Evolutionary conservation across 2,113 vertebrate species (phyloP).

Genomic region (Hippoglossus stenolepis): DNA sequence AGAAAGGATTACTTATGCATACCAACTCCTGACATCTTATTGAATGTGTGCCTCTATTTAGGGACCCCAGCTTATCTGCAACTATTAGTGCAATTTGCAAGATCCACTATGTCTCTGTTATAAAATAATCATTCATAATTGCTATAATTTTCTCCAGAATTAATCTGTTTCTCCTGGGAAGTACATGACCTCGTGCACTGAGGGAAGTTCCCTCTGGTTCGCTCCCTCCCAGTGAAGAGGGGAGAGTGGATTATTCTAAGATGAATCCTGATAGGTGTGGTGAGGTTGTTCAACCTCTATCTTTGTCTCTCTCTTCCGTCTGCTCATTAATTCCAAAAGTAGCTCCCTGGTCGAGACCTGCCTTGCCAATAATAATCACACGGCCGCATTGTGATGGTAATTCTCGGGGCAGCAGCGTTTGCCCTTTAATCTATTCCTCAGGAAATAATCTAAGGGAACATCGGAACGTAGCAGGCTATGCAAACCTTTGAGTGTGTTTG

Average conservation of each 20-base stretch:
- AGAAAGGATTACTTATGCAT: constrained; percentile 61
- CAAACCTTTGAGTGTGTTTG: background rate
- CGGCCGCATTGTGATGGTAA: constrained; percentile 50
- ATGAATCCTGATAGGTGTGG: constrained; percentile 32
- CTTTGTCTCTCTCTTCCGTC: constrained; percentile 9
- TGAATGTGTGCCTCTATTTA: constrained; percentile 42
- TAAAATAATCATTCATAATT: constrained; percentile 47
- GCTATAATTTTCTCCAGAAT: constrained; percentile 21
- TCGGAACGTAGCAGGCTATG: background rate
- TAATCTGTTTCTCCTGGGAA: constrained; percentile 28
- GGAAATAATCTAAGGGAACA: constrained; percentile 17
- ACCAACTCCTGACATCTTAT: constrained; percentile 38
- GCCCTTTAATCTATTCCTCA: constrained; percentile 57
- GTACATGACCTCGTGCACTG: constrained; percentile 1
- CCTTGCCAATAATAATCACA: constrained; percentile 51
- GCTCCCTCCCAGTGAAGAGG: background rate
- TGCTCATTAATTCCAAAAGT: constrained; percentile 47
- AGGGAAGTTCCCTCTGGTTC: constrained; percentile 14
- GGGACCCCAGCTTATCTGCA: constrained; percentile 37
- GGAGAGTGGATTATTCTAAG: background rate
- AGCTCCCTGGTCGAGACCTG: constrained; percentile 30
- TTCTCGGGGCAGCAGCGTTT: constrained; percentile 43
- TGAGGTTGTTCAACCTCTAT: constrained; percentile 9
- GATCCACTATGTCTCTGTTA: background rate
- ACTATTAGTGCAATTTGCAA: constrained; percentile 23